These are phyloP conservation scores for Stomatorhinus walkeri DNA, from an alignment of 2,797 vertebrate genomes.

Conservation along the genomic window DNA sequence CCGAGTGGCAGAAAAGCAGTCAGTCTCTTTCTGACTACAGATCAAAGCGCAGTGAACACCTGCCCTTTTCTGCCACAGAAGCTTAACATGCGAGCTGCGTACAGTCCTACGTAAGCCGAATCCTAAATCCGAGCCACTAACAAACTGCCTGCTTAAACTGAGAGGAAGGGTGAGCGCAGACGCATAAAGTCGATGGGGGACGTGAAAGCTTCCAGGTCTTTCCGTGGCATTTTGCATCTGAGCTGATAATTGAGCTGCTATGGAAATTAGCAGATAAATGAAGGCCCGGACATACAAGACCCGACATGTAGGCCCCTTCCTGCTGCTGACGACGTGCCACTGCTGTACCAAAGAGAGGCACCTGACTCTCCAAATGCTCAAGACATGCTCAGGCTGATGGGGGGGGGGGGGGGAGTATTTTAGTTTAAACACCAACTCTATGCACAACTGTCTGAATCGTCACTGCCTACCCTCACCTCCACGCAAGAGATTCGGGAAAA, in stretches of 20 bases:
- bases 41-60: background rate
- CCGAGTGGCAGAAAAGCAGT: slow-evolving; percentile 4
- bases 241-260: background rate
- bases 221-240: background rate
- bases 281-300: background rate
- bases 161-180: background rate
- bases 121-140: slow-evolving; percentile 35
- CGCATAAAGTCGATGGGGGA: background rate
- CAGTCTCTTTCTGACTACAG: background rate
- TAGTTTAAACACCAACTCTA: background rate
- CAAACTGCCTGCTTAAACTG: slow-evolving; percentile 27
- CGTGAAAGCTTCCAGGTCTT: background rate
- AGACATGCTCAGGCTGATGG: background rate
- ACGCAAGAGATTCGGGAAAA: background rate
- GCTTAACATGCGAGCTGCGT: slow-evolving; percentile 31
- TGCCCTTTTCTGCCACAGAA: background rate
- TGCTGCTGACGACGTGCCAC: background rate
- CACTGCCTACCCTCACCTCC: background rate
- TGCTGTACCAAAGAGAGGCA: background rate
- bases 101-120: slow-evolving; percentile 24
- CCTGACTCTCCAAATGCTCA: background rate
- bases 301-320: background rate
- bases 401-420: background rate
- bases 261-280: background rate
- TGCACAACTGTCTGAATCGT: background rate